Conservation (phyloP, 2,113 vertebrate species). For the Chrysemys picta region DNA sequence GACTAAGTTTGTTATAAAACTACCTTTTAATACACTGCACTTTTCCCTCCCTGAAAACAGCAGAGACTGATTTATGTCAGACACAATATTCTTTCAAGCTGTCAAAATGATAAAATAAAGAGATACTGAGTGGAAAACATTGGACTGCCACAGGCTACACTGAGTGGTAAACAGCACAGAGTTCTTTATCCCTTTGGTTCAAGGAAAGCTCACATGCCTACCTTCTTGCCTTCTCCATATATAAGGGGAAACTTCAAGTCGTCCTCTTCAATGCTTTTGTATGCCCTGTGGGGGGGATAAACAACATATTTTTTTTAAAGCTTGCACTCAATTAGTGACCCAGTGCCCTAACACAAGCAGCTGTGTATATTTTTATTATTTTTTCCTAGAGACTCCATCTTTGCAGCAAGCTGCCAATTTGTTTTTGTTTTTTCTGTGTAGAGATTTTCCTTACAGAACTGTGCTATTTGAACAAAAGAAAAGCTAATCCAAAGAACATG, state of each 20-base stretch:
- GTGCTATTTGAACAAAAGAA: background rate
- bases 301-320: conserved; percentile 58
- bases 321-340: conserved; percentile 69
- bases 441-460: conserved; percentile 19
- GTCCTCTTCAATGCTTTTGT: conserved; percentile 91
- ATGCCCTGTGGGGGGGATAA: conserved; percentile 84
- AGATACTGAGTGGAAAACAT: conserved; percentile 40
- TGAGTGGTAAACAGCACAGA: background rate
- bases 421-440: background rate
- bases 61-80: conserved; percentile 49
- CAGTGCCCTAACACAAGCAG: conserved; percentile 42
- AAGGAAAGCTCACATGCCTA: conserved; percentile 53
- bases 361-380: background rate
- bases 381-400: conserved; percentile 1
- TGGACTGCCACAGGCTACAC: conserved; percentile 30
- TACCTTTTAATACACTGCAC: conserved; percentile 4
- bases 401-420: background rate
- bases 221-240: conserved; percentile 93
- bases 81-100: conserved; percentile 54
- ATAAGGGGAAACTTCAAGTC: conserved; percentile 89
- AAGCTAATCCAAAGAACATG: background rate
- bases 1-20: background rate
- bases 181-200: conserved; percentile 10
- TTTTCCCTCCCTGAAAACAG: background rate
- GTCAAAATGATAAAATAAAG: conserved; percentile 62